phyloP scores from a whole-genome alignment of 2,888 invertebrate species.

The Trachelus stipa region DNA sequence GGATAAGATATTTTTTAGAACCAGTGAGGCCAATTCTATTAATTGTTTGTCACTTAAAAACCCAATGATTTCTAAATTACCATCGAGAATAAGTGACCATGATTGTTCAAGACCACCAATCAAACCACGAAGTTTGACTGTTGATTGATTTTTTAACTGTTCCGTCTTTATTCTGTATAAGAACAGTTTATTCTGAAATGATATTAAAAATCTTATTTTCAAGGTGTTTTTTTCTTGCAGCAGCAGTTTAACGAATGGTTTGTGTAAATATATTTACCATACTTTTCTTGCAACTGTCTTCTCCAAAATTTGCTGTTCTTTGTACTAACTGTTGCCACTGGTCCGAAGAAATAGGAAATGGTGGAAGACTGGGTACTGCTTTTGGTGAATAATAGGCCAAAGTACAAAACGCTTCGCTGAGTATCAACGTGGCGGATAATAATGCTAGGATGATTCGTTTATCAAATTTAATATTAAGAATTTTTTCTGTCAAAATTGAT shows the following conservation, averaged over 20 bases:
- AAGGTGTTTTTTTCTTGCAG: background rate
- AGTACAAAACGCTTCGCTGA: constrained; percentile 46
- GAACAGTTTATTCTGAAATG: constrained; percentile 48
- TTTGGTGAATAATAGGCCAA: constrained; percentile 47
- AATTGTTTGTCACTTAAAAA: constrained; percentile 41
- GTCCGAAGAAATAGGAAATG: constrained; percentile 40
- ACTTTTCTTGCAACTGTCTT: constrained; percentile 36
- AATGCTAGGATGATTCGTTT: constrained; percentile 35
- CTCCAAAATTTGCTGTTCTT: constrained; percentile 37
- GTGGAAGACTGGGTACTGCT: constrained; percentile 25
- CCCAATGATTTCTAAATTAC: constrained; percentile 39
- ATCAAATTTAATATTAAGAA: constrained; percentile 35
- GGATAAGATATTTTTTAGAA: constrained; percentile 39
- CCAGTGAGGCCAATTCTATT: constrained; percentile 35
- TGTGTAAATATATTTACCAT: constrained; percentile 41
- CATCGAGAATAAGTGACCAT: constrained; percentile 46
- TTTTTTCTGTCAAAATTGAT: constrained; percentile 36
- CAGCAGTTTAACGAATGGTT: background rate
- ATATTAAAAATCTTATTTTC: background rate
- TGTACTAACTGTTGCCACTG: constrained; percentile 44
- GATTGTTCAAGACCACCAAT: constrained; percentile 39
- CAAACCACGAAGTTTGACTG: constrained; percentile 28
- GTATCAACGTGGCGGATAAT: constrained; percentile 42
- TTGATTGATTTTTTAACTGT: constrained; percentile 20
- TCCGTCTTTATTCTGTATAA: constrained; percentile 32